A percentile compares a stretch with the other conserved stretches of the same genome.
Conservation (phyloP, 2,797 vertebrate species). For the Gymnoscopelus microlampas region DNA sequence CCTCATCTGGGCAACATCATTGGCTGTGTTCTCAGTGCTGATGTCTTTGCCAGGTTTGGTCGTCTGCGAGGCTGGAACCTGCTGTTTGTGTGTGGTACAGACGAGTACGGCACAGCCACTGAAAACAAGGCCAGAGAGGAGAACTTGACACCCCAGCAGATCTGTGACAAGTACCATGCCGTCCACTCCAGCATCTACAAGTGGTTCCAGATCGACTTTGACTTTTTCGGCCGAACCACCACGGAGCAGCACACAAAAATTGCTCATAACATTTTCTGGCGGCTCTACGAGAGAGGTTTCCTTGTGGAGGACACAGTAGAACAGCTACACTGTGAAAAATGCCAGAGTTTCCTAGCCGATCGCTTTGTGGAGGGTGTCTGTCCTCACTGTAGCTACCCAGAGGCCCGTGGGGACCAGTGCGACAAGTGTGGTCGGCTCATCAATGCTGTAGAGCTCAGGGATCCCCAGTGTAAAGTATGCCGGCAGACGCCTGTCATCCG, state of each 20-base stretch:
- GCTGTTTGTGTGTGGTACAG: slow-evolving; percentile 92
- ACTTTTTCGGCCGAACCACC: slow-evolving; percentile 94
- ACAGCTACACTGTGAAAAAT: slow-evolving; percentile 91
- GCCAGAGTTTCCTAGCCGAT: slow-evolving; percentile 92
- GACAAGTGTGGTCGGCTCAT: slow-evolving; percentile 96
- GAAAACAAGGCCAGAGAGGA: slow-evolving; percentile 96
- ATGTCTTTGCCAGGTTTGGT: slow-evolving; percentile 93
- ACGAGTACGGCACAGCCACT: slow-evolving; percentile 96
- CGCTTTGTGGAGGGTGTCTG: slow-evolving; percentile 95
- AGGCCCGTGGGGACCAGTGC: slow-evolving; percentile 96
- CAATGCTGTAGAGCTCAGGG: slow-evolving; percentile 93
- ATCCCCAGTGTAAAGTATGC: slow-evolving; percentile 93
- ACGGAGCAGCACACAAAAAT: slow-evolving; percentile 90
- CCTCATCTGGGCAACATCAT: slow-evolving; percentile 98
- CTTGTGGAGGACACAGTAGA: slow-evolving; percentile 89
- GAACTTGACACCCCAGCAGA: slow-evolving; percentile 89
- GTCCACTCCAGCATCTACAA: slow-evolving; percentile 88
- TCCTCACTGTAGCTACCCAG: slow-evolving; percentile 89
- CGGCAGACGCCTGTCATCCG: slow-evolving; percentile 83
- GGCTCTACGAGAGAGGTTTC: slow-evolving; percentile 82
- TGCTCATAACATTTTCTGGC: slow-evolving; percentile 93
- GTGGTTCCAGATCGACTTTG: slow-evolving; percentile 94
- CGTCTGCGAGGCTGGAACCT: slow-evolving; percentile 90
- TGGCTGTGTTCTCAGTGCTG: slow-evolving; percentile 94
- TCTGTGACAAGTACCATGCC: slow-evolving; percentile 93